Conservation (phyloP, 2,797 vertebrate species). For the Thamnophis elegans region DNA sequence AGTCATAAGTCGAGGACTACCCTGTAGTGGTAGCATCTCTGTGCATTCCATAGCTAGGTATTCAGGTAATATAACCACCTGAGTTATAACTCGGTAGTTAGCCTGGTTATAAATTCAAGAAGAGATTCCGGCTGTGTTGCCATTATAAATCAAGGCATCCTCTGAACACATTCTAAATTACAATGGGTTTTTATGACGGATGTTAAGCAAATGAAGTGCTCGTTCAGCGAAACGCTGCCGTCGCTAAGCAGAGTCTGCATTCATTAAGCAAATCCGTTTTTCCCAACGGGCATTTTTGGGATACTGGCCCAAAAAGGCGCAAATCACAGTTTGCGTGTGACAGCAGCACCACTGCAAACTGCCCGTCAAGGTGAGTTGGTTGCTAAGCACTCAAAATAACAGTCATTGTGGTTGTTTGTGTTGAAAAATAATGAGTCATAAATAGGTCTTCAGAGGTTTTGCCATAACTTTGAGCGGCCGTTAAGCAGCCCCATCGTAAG, state of each 20-base stretch:
- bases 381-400: too few relatives aligned
- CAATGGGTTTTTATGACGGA: background rate
- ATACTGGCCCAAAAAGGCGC: too few relatives aligned
- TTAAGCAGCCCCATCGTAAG: background rate
- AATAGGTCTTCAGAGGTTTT: background rate
- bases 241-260: background rate
- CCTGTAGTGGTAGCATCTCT: background rate
- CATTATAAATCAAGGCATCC: background rate
- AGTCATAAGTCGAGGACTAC: accelerated
- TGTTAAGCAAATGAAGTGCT: background rate
- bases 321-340: too few relatives aligned
- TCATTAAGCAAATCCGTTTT: background rate
- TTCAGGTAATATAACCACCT: background rate
- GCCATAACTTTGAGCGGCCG: background rate
- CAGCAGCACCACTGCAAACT: too few relatives aligned
- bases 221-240: background rate
- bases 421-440: background rate
- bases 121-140: background rate
- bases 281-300: background rate
- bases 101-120: background rate
- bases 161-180: background rate
- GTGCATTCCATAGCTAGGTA: background rate
- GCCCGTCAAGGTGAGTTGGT: background rate
- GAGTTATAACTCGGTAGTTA: background rate
- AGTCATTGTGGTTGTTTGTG: background rate